Percentiles rank a stretch among this genome's conserved stretches.
phyloP scores from a whole-genome alignment of 2,113 vertebrate species.

The Chitala chitala region DNA sequence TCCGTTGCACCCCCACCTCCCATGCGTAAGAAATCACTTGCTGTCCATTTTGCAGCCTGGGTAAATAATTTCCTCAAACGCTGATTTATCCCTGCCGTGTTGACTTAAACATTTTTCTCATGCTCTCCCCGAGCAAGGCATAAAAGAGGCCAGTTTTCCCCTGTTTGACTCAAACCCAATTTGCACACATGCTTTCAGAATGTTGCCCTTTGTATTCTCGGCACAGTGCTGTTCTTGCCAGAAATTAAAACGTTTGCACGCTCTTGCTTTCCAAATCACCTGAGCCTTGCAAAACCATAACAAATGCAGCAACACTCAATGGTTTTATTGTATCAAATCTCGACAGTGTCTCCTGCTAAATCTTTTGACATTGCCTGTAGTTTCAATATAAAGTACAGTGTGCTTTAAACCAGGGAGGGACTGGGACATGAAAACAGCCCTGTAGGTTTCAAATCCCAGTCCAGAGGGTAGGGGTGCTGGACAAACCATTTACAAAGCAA shows the following conservation, averaged over 20 bases:
- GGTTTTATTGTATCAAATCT: background rate
- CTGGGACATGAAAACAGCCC: too few species aligned
- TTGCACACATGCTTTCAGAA: constrained; percentile 17
- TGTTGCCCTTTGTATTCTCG: background rate
- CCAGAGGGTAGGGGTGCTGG: too few species aligned
- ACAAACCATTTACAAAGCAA: too few species aligned
- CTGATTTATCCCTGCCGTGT: background rate
- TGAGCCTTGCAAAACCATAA: constrained; percentile 4
- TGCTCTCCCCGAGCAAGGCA: background rate
- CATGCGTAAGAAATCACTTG: background rate
- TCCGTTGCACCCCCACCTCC: background rate
- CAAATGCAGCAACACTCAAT: background rate
- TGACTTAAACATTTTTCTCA: constrained; percentile 13
- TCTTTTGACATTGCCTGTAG: background rate
- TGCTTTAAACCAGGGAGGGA: too few species aligned
- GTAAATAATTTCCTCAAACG: background rate
- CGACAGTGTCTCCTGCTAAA: background rate
- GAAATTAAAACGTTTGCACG: constrained; percentile 12
- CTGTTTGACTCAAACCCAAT: background rate
- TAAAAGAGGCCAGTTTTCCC: background rate
- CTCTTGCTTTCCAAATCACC: background rate
- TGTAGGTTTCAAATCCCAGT: too few species aligned
- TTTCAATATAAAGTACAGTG: too few species aligned
- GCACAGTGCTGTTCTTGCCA: background rate
- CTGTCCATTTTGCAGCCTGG: background rate